These are phyloP conservation scores for Phalacrocorax carbo DNA, from an alignment of 2,113 vertebrate species.

Conservation along the genomic window DNA sequence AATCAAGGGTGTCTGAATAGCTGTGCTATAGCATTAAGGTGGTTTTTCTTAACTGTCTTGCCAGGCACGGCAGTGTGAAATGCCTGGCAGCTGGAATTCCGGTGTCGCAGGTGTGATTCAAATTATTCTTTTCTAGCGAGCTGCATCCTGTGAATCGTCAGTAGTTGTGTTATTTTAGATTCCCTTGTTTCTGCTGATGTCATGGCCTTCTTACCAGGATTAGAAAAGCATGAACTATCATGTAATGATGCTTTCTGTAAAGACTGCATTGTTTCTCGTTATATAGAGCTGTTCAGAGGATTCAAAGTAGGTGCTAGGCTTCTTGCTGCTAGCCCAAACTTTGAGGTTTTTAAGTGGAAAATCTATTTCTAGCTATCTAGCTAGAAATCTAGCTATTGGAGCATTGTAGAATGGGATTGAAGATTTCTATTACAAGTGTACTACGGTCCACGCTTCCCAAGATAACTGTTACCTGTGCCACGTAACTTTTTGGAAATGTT, in stretches of 20 bases:
- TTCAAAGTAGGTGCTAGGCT: background rate
- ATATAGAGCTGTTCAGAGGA: background rate
- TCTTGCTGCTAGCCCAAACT: background rate
- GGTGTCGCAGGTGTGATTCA: fast-evolving
- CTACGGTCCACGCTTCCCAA: background rate
- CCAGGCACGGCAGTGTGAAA: background rate
- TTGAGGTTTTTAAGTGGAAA: background rate
- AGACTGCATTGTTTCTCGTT: background rate
- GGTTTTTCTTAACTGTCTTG: background rate
- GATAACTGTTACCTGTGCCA: background rate
- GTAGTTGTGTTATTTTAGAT: background rate
- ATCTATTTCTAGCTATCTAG: too few relatives aligned
- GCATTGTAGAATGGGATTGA: background rate
- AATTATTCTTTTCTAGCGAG: background rate
- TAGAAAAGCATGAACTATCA: background rate
- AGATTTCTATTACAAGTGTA: background rate
- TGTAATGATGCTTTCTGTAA: background rate
- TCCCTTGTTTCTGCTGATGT: background rate
- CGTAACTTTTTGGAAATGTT: background rate
- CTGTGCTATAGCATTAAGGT: background rate
- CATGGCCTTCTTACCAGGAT: background rate
- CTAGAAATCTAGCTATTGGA: too few relatives aligned
- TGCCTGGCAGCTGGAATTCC: background rate
- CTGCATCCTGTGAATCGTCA: fast-evolving
- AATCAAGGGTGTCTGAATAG: background rate